These are phyloP conservation scores for Tenthredo livida DNA, from an alignment of 2,888 invertebrate genomes.

Conservation along the genomic window DNA sequence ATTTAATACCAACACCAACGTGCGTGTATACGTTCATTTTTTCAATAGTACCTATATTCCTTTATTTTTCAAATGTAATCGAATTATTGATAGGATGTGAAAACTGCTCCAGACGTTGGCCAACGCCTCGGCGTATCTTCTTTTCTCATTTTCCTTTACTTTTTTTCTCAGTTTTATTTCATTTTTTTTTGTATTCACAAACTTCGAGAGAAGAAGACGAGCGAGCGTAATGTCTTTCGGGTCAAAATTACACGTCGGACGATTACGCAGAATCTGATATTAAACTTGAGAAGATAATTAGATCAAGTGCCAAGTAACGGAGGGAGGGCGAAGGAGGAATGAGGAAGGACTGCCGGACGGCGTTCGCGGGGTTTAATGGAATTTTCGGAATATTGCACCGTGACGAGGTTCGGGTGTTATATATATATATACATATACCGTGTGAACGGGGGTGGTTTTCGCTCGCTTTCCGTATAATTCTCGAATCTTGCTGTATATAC, in stretches of 20 bases:
- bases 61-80: neutral
- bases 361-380: conserved; percentile 33
- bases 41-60: neutral
- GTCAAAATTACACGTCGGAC: conserved; percentile 9
- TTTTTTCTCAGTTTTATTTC: too few species aligned
- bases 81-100: neutral
- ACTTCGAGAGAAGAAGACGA: neutral
- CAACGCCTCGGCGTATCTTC: neutral
- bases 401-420: conserved; percentile 1
- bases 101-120: neutral
- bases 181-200: neutral
- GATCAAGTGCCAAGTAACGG: conserved; percentile 8
- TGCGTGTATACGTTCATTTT: neutral
- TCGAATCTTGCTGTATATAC: neutral
- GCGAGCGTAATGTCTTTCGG: conserved; percentile 10
- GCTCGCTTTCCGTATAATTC: neutral
- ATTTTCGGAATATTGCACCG: conserved; percentile 45
- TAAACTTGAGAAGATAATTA: conserved; percentile 29
- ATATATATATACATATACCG: neutral
- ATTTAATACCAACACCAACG: neutral
- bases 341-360: neutral
- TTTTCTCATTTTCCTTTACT: neutral
- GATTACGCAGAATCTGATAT: conserved; percentile 27
- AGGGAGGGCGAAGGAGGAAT: neutral
- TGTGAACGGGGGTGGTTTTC: neutral